Evolutionary conservation across 2,113 vertebrate genomes (phyloP), one percentile per base, ranked within the genome.

Genomic region (Phyllostomus hastatus): DNA sequence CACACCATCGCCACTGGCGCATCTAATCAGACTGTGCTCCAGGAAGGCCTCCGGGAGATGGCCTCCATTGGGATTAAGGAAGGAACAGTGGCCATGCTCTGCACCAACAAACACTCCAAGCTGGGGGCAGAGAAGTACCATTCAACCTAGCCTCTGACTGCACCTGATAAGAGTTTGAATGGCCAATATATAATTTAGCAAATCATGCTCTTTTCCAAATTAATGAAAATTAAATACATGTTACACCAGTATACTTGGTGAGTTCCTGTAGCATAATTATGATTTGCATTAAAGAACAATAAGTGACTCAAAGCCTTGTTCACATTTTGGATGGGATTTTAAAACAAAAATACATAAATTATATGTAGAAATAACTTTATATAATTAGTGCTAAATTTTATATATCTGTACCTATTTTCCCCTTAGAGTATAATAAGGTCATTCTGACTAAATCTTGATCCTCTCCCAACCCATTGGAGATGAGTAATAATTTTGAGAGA

Each of bases 281-380:
- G 7, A 76, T 16, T 33, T 82, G 52, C n/a, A 46, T 87, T 83
- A 87, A 94, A 96, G n/a, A 87, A 95, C 20, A 94, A 48, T 35
- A 46, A 4, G 22, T 59, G 48, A 73, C n/a, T 75, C 61, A 73
- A 95, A 94, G 14, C 0, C 35, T 75, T 87, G 67, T 61, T 50
- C 9, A 54, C 11, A 75, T 43, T 80, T 93, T 81, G 28, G 1
- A 87, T 8, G n/a, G 17, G 5, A 57, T 88, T 87, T 70, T 76
- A 28, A 66, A 80, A 88, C 75, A 64, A 12, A 91, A 86, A 87
- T 54, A 83, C 38, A 76, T 76, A 66, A 84, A 76, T 20, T 90
- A 73, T 19, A 88, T 11, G 20, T 52, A 11, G 31, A 67, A 95
- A 70, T 43, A 84, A 84, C 11, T 59, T 50, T 85, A 20, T 5